Base-by-base conservation (phyloP, 2,888 invertebrate genomes). In the Drosophila subsilvestris region DNA sequence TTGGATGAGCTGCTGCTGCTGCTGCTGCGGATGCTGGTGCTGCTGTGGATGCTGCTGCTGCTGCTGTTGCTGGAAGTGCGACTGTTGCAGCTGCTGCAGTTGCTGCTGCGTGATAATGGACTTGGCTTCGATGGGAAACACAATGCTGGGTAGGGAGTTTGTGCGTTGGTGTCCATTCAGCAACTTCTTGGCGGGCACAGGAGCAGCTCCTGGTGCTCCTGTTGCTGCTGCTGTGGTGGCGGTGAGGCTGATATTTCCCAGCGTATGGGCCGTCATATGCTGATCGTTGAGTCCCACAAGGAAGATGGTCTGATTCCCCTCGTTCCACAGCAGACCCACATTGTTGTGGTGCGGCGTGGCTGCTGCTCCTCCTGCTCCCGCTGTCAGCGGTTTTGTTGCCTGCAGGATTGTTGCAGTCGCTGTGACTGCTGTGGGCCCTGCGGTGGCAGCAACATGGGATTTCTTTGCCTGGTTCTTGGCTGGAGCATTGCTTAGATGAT, bases 251-350 rank as follows among this genome's bases (percentile, higher is more conserved):
- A 90, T 90, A 56, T 90, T 90, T 63, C 89, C 90, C 57, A 90
- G 70, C 3, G 90, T 90, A 29, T 90, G 91, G 1, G 90, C 90
- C 7, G 91, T 90, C 90, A 91, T 90, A 50, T 91, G 91, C 49
- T 91, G 92, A 63, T 91, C 91, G n/a, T 91, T 93, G 61, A 94
- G 92, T 27, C 93, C 93, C 55, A 94, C 90, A 63, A 94, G 91
- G 63, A 94, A 93, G 54, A 94, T 90, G 1, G 94, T 93, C 57
- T 94, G 93, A 65, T 93, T 93, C 44, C 93, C 94, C 48, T 95
- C 94, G 88, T 95, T 95, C 79, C 95, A 93, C 43, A 95, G 94
- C 78, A 95, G 93, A 1, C 95, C 94, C 27, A 94, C 92, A 84
- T 93, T 93, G 63, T 92, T 90, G 84, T 93, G 94, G 29, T 70